Evolutionary conservation across 2,113 vertebrate species (phyloP).

Genomic region (Gorsachius goisagi): DNA sequence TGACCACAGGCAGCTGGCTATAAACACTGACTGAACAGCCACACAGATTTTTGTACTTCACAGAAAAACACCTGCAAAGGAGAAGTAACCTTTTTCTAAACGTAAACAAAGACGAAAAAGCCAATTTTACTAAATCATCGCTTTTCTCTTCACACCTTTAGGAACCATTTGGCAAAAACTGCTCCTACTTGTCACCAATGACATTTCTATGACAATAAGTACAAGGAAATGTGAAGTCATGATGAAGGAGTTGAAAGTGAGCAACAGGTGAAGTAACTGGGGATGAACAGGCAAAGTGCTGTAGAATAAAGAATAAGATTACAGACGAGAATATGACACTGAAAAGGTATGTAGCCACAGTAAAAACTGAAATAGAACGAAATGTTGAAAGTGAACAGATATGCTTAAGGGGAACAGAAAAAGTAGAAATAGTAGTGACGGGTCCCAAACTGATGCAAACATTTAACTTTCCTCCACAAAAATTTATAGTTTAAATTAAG

Average conservation of each 20-base stretch:
- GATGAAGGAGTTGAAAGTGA: neutral
- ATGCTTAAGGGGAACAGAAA: neutral
- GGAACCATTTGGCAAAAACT: neutral
- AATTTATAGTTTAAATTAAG: neutral
- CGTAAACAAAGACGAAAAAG: neutral
- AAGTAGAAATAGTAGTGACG: conserved; percentile 12
- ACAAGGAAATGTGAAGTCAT: neutral
- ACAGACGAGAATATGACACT: neutral
- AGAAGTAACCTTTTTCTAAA: neutral
- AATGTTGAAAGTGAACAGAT: neutral
- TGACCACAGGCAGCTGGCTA: neutral
- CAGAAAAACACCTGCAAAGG: neutral
- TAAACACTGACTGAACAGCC: neutral
- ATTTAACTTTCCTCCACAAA: neutral
- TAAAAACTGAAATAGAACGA: neutral
- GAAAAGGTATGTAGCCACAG: neutral
- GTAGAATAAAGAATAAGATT: neutral
- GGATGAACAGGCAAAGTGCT: neutral
- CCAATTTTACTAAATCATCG: neutral
- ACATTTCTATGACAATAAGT: neutral
- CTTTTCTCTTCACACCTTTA: neutral
- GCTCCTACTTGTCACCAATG: neutral
- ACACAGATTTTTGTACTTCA: neutral
- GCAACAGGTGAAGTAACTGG: neutral
- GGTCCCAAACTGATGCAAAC: conserved; percentile 45